A percentile compares a stretch with the other conserved stretches of the same genome.
phyloP scores from a whole-genome alignment of 2,113 vertebrate genomes.

The Ptilorrhoa leucosticta region DNA sequence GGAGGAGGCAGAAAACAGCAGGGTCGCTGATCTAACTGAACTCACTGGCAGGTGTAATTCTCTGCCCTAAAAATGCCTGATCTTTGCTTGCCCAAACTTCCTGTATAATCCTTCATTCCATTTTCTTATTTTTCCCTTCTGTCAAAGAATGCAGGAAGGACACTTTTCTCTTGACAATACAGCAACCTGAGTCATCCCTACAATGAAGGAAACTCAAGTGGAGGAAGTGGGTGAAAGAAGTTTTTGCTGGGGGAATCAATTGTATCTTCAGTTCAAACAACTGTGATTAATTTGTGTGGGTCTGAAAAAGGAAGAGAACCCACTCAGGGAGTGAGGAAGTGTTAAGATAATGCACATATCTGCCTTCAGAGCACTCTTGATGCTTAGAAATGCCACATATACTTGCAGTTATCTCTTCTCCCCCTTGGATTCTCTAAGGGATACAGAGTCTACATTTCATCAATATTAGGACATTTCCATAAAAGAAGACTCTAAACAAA shows the following conservation, averaged over 20 bases:
- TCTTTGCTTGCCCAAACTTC: neutral
- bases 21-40: neutral
- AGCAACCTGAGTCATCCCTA: neutral
- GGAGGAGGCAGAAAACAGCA: neutral
- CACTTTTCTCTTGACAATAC: neutral
- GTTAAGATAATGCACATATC: neutral
- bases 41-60: neutral
- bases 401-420: neutral
- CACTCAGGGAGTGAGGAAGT: neutral
- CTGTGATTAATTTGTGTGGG: neutral
- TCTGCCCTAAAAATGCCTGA: neutral
- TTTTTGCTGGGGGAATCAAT: neutral
- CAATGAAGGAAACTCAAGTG: neutral
- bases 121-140: neutral
- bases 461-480: neutral
- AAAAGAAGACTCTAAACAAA: neutral
- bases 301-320: neutral
- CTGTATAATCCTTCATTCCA: neutral
- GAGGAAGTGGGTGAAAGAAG: neutral
- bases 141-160: neutral
- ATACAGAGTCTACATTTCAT: neutral
- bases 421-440: neutral
- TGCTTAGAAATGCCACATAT: neutral
- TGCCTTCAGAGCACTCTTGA: neutral
- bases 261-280: neutral